Conservation (phyloP, 2,797 vertebrate species). For the Pteronotus mesoamericanus region DNA sequence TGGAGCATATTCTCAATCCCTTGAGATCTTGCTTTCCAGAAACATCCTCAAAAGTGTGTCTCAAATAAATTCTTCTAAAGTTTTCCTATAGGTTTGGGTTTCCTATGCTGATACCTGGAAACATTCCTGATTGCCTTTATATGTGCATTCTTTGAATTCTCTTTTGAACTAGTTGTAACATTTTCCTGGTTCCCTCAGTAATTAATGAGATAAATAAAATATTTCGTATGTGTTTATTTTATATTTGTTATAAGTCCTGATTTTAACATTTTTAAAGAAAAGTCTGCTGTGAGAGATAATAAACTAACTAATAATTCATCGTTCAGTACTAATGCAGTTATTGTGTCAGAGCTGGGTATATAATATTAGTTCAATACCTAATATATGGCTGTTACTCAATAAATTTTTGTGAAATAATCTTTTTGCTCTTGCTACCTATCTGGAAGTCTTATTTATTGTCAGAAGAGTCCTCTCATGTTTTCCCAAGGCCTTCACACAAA, state of each 20-base stretch:
- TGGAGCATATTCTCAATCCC: not conserved
- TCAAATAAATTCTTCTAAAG: not conserved
- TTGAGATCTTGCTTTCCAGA: not conserved
- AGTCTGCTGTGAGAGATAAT: not conserved
- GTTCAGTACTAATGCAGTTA: not conserved
- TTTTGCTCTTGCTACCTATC: not conserved
- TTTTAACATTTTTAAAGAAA: not conserved
- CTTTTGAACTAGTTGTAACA: not conserved
- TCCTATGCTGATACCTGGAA: not conserved
- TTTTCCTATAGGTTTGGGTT: too few relatives aligned
- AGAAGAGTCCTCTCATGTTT: not conserved
- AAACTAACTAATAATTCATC: not conserved
- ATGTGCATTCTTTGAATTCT: not conserved
- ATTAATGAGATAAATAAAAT: conserved; percentile 7
- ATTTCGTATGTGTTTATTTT: not conserved
- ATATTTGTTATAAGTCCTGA: not conserved
- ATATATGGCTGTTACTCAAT: not conserved
- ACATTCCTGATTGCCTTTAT: not conserved
- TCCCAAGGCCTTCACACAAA: not conserved
- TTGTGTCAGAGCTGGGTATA: not conserved
- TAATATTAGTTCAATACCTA: not conserved
- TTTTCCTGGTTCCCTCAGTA: not conserved
- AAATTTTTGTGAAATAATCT: not conserved
- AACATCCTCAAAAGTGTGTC: not conserved
- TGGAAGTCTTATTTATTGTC: not conserved